These are phyloP conservation scores for Antheraea yamamai DNA, from an alignment of 2,888 invertebrate genomes.

Conservation along the genomic window DNA sequence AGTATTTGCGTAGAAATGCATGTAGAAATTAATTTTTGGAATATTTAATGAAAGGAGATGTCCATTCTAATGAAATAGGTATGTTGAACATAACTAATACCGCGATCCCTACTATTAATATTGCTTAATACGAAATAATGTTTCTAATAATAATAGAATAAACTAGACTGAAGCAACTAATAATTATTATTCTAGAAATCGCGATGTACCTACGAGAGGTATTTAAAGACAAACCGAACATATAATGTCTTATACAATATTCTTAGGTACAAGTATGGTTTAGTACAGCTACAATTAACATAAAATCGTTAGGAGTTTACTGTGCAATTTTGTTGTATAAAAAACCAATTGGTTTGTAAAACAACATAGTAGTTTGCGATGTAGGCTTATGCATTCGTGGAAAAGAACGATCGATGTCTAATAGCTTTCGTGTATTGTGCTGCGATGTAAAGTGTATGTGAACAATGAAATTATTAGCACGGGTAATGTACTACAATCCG, in stretches of 20 bases:
- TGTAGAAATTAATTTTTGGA: too few relatives aligned
- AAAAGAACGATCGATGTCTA: constrained; percentile 8
- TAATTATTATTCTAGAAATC: too few relatives aligned
- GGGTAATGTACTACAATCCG: neutral
- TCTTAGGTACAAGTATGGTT: neutral
- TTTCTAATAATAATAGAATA: too few relatives aligned
- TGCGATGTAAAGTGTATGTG: neutral
- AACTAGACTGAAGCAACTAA: too few relatives aligned
- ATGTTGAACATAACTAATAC: too few relatives aligned
- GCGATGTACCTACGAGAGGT: too few relatives aligned
- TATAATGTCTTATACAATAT: neutral
- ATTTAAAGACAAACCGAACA: neutral
- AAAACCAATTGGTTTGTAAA: neutral
- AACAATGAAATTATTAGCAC: neutral
- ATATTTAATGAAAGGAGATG: too few relatives aligned
- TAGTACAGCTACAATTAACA: neutral
- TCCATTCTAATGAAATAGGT: too few relatives aligned
- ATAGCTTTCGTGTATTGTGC: constrained; percentile 10
- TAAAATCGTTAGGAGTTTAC: neutral
- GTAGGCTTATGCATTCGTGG: constrained; percentile 9
- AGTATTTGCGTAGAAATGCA: too few relatives aligned
- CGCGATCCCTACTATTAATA: too few relatives aligned
- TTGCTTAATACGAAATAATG: too few relatives aligned
- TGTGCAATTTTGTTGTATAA: neutral
- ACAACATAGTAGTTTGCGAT: neutral